phyloP scores from a whole-genome alignment of 1,140 invertebrate species.

The Drosophila kepulauana region DNA sequence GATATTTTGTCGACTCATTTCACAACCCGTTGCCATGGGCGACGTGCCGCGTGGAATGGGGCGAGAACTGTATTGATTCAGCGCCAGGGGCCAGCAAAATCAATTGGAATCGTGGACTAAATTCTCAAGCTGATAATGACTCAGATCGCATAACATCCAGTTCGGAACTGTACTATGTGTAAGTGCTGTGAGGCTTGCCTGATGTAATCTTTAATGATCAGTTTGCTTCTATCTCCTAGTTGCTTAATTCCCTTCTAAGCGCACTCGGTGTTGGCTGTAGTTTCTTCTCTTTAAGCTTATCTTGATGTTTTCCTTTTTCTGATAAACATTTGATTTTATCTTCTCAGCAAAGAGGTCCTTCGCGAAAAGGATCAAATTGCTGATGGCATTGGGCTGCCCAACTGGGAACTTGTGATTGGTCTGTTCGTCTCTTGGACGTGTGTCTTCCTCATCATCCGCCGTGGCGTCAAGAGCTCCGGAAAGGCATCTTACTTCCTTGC shows the following conservation, averaged over 20 bases:
- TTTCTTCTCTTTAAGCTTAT: too few relatives aligned
- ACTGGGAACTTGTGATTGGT: slow-evolving; percentile 92
- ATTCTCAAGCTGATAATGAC: slow-evolving; percentile 22
- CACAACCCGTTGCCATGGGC: slow-evolving; percentile 88
- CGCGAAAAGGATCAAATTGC: slow-evolving; percentile 89
- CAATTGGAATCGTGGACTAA: slow-evolving; percentile 32
- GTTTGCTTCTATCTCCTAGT: background rate
- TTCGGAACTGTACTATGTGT: slow-evolving; percentile 88
- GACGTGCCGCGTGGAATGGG: slow-evolving; percentile 88
- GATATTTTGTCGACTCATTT: slow-evolving; percentile 89
- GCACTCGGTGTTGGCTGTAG: slow-evolving; percentile 30
- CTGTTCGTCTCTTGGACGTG: slow-evolving; percentile 92
- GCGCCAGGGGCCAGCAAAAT: slow-evolving; percentile 36
- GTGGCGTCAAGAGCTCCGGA: slow-evolving; percentile 91
- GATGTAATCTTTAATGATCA: background rate
- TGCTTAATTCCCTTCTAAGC: background rate
- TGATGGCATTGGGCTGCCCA: slow-evolving; percentile 89
- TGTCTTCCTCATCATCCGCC: slow-evolving; percentile 91
- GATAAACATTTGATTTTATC: slow-evolving; percentile 1
- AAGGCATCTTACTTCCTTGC: slow-evolving; percentile 94
- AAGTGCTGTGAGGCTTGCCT: slow-evolving; percentile 62
- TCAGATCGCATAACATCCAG: slow-evolving; percentile 85
- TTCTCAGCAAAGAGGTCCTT: slow-evolving; percentile 88
- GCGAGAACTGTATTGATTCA: slow-evolving; percentile 70
- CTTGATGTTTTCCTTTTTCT: background rate